phyloP scores from a whole-genome alignment of 2,888 invertebrate species.

The Rhagium mordax region DNA sequence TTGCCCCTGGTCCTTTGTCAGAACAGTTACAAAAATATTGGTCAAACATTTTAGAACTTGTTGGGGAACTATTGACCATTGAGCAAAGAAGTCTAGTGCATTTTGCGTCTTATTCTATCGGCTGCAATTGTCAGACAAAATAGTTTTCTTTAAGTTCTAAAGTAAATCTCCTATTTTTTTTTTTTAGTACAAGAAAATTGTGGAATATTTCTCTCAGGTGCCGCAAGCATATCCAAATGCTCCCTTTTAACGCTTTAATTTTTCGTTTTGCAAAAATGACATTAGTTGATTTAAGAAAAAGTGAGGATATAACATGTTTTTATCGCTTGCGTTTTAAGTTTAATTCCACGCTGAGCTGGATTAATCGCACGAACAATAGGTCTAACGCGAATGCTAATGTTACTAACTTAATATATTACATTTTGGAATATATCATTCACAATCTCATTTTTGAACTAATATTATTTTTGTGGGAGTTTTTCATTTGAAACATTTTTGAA shows the following conservation, averaged over 20 bases:
- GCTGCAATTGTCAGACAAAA: no score
- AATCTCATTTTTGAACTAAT: neutral
- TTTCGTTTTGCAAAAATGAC: neutral
- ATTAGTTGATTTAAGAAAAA: neutral
- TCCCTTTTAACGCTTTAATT: neutral
- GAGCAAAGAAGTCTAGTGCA: no score
- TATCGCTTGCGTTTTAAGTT: no score
- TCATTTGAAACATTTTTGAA: neutral
- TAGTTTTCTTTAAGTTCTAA: no score
- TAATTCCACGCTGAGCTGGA: neutral
- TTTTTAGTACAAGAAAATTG: no score
- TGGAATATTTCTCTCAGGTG: no score
- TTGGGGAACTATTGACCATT: no score
- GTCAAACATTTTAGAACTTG: no score
- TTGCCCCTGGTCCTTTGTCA: no score
- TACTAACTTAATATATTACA: neutral
- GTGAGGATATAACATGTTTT: neutral
- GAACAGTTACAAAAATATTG: no score
- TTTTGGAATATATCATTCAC: neutral
- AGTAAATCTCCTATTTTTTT: no score
- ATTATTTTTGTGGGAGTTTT: neutral
- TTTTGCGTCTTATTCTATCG: no score
- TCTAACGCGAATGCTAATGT: neutral
- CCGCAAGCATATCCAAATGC: neutral
- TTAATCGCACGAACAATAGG: neutral